These are phyloP conservation scores for Aelia acuminata DNA, from an alignment of 2,888 invertebrate species.

Conservation along the genomic window DNA sequence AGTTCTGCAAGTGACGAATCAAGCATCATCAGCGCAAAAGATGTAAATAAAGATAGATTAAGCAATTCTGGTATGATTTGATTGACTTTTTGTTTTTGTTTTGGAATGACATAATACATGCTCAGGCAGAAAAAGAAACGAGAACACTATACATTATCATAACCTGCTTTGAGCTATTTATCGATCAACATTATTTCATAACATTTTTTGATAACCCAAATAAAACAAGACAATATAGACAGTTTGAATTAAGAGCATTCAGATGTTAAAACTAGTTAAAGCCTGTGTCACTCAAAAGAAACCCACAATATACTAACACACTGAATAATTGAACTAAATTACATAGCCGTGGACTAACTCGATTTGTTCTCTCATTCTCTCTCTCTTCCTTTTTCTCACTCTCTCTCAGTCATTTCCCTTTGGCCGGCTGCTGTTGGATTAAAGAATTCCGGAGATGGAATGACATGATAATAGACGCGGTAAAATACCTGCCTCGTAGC, in stretches of 20 bases:
- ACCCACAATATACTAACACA: not conserved
- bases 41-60: too few species aligned
- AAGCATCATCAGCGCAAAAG: too few species aligned
- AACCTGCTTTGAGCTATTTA: not conserved
- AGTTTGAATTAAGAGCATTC: not conserved
- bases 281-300: not conserved
- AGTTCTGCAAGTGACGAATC: too few species aligned
- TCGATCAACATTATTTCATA: not conserved
- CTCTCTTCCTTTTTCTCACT: too few species aligned
- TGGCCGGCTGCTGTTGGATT: not conserved
- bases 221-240: not conserved
- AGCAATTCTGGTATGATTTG: too few species aligned
- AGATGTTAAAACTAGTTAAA: slow-evolving; percentile 32
- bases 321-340: slow-evolving; percentile 14
- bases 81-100: not conserved
- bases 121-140: not conserved
- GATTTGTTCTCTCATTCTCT: too few species aligned
- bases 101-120: not conserved
- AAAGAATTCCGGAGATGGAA: slow-evolving; percentile 25
- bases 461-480: slow-evolving; percentile 20
- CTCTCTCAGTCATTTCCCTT: too few species aligned
- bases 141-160: not conserved
- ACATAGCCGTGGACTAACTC: not conserved
- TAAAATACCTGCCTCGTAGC: not conserved
- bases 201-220: not conserved